Percentiles rank a stretch among this genome's conserved stretches.
Conservation (phyloP, 1,140 invertebrate species). For the Carposina sasakii region DNA sequence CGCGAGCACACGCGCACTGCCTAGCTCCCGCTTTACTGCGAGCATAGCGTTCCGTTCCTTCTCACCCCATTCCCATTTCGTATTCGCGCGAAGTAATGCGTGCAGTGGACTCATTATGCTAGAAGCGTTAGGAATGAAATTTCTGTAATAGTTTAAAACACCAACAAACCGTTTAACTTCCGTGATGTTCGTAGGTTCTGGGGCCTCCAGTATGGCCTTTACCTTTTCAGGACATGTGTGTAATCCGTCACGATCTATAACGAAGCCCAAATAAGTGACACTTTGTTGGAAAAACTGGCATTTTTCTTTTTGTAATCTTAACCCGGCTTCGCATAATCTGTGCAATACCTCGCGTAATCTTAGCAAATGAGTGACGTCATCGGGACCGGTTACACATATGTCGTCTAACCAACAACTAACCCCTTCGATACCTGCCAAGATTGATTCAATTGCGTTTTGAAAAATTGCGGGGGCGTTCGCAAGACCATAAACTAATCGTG, state of each 20-base stretch:
- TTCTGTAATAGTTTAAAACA: conserved; percentile 58
- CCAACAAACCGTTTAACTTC: conserved; percentile 56
- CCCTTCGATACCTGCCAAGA: conserved; percentile 33
- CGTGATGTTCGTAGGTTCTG: conserved; percentile 35
- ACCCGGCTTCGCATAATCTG: conserved; percentile 26
- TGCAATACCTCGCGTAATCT: conserved; percentile 28
- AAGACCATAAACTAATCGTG: conserved; percentile 38
- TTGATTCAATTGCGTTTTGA: conserved; percentile 41
- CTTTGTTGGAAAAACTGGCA: conserved; percentile 42
- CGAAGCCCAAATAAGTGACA: conserved; percentile 53
- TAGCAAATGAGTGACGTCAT: conserved; percentile 21
- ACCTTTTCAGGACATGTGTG: conserved; percentile 48
- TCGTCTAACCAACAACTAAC: conserved; percentile 32
- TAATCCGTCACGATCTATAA: conserved; percentile 32
- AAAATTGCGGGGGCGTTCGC: conserved; percentile 42
- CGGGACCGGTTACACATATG: conserved; percentile 23
- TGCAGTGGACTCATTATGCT: conserved; percentile 34
- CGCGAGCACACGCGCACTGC: conserved; percentile 36
- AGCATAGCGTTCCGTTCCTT: conserved; percentile 30
- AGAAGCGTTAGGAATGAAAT: conserved; percentile 50
- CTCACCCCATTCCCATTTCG: conserved; percentile 21
- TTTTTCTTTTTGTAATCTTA: conserved; percentile 35
- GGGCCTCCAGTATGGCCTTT: conserved; percentile 29
- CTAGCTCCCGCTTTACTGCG: conserved; percentile 27
- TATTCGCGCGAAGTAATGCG: conserved; percentile 24